Evolutionary conservation across 2,888 invertebrate species (phyloP).

Genomic region (Chalcosyrphus nemorum): DNA sequence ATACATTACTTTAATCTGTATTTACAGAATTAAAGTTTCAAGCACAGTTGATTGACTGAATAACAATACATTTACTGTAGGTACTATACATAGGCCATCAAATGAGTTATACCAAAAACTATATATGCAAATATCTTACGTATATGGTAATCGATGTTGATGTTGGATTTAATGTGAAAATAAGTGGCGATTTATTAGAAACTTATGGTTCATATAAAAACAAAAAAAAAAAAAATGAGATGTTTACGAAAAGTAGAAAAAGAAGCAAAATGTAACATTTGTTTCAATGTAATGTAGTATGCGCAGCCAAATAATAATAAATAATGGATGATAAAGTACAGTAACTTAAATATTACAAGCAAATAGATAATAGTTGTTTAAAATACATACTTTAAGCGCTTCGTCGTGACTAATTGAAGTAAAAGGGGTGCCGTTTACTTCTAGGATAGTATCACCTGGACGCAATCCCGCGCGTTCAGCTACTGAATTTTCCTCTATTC

Average conservation of each 20-base stretch:
- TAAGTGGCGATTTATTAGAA: too few species aligned
- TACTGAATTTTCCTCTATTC: slow-evolving; percentile 94
- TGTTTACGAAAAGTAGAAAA: neutral
- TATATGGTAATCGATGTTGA: too few species aligned
- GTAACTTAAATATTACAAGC: slow-evolving; percentile 11
- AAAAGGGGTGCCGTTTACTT: slow-evolving; percentile 97
- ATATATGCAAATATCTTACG: too few species aligned
- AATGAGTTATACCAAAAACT: too few species aligned
- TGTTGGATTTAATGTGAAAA: slow-evolving; percentile 13
- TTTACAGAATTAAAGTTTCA: slow-evolving; percentile 17
- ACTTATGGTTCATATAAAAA: neutral
- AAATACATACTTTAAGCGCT: slow-evolving; percentile 90
- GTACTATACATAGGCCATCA: neutral
- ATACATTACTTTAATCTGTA: slow-evolving; percentile 2
- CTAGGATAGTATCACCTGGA: slow-evolving; percentile 96
- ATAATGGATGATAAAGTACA: neutral
- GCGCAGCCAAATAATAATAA: neutral
- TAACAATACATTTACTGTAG: neutral
- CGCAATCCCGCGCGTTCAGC: slow-evolving; percentile 94
- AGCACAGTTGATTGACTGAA: slow-evolving; percentile 9
- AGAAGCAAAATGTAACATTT: slow-evolving; percentile 4
- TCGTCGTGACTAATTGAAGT: slow-evolving; percentile 96
- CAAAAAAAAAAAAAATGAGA: too few species aligned
- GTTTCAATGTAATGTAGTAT: neutral
- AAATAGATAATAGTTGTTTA: neutral